Evolutionary conservation across 2,888 invertebrate genomes (phyloP).

Genomic region (Cephus spinipes): DNA sequence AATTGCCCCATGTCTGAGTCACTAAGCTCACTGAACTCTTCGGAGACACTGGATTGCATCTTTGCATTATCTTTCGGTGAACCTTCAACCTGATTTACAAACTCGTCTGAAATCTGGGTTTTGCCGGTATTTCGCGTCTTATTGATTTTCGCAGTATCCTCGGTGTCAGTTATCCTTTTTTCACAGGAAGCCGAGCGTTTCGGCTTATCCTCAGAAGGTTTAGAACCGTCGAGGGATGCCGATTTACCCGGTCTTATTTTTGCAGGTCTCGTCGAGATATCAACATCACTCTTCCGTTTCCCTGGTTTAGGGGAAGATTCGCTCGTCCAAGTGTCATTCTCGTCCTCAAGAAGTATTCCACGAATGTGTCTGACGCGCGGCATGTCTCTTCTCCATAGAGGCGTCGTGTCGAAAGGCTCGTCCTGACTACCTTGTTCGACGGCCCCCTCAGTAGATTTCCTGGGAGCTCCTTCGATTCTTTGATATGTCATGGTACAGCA

Average conservation of each 20-base stretch:
- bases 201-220: conserved; percentile 30
- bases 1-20: conserved; percentile 36
- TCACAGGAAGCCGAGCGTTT: conserved; percentile 32
- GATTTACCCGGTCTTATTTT: conserved; percentile 45
- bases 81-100: conserved; percentile 9
- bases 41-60: conserved; percentile 24
- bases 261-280: conserved; percentile 31
- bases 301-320: conserved; percentile 40
- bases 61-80: background rate
- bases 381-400: conserved; percentile 73
- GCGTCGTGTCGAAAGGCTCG: conserved; percentile 70
- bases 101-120: conserved; percentile 15
- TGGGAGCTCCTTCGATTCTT: conserved; percentile 60
- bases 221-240: conserved; percentile 40
- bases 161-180: conserved; percentile 24
- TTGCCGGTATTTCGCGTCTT: conserved; percentile 10
- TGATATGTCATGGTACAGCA: conserved; percentile 68
- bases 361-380: conserved; percentile 72
- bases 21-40: conserved; percentile 24
- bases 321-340: conserved; percentile 51
- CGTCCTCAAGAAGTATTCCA: conserved; percentile 73
- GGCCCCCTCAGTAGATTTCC: conserved; percentile 45
- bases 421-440: conserved; percentile 43
- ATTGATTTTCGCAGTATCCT: background rate
- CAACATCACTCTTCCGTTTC: conserved; percentile 48